A percentile compares a stretch with the other conserved stretches of the same genome.
These are phyloP conservation scores for Haplochromis burtoni DNA, from an alignment of 2,113 vertebrate genomes.

Conservation along the genomic window DNA sequence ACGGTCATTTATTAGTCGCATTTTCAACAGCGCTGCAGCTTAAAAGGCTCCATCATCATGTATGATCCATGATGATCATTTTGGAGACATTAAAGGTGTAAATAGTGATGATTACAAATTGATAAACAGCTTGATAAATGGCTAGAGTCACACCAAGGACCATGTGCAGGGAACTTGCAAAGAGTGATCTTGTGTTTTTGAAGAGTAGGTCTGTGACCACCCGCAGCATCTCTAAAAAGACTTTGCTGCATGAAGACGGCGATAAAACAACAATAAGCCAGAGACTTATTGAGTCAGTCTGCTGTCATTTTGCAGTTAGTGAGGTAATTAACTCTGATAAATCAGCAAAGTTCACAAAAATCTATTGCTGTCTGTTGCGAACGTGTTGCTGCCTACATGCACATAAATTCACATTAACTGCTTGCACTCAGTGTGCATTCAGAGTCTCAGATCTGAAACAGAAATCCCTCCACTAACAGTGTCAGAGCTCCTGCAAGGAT, in stretches of 20 bases:
- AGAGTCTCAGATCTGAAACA: fast-evolving
- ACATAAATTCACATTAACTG: neutral
- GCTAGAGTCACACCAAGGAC: neutral
- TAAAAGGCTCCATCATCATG: neutral
- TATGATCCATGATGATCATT: neutral
- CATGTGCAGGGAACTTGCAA: neutral
- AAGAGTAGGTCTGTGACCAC: neutral
- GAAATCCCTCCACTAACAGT: neutral
- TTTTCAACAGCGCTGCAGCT: neutral
- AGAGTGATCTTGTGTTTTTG: neutral
- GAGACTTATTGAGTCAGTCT: neutral
- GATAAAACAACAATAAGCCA: neutral
- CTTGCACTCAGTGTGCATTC: neutral
- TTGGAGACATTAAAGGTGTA: neutral
- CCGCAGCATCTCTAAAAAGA: neutral
- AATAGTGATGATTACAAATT: neutral
- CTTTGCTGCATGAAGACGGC: neutral
- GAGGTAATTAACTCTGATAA: neutral
- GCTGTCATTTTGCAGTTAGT: neutral
- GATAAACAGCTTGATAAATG: neutral
- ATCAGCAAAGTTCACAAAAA: neutral
- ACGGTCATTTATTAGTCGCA: neutral
- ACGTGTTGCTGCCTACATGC: neutral
- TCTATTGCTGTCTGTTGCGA: neutral
- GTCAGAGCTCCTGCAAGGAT: neutral